Percentiles rank a stretch among this genome's conserved stretches.
phyloP scores from a whole-genome alignment of 2,888 invertebrate species.

The Pheosia tremula region DNA sequence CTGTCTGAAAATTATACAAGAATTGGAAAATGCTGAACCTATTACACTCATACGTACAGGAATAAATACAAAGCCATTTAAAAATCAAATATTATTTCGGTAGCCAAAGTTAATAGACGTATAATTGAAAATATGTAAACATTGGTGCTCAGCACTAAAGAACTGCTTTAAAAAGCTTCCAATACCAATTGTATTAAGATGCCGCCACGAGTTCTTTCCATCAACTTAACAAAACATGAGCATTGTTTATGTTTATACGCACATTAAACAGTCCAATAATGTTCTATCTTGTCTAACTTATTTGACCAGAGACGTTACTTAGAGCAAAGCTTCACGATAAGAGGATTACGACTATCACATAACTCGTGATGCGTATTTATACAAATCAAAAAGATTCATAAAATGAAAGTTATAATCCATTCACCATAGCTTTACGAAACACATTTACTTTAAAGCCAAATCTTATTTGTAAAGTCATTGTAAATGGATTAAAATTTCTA shows the following conservation, averaged over 20 bases:
- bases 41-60: too few relatives aligned
- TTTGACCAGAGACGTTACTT: slow-evolving; percentile 27
- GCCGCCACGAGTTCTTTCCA: not conserved
- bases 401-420: slow-evolving; percentile 17
- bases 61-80: not conserved
- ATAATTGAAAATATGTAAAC: not conserved
- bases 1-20: not conserved
- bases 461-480: too few relatives aligned
- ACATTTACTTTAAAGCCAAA: too few relatives aligned
- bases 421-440: too few relatives aligned
- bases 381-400: slow-evolving; percentile 32
- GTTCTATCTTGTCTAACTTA: slow-evolving; percentile 21
- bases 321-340: slow-evolving; percentile 27
- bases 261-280: slow-evolving; percentile 29
- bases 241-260: slow-evolving; percentile 10
- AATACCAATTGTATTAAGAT: not conserved
- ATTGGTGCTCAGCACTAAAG: not conserved
- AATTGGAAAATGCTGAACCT: not conserved
- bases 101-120: not conserved
- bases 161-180: not conserved
- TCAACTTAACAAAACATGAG: not conserved
- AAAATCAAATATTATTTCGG: slow-evolving; percentile 1
- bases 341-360: slow-evolving; percentile 37
- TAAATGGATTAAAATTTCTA: too few relatives aligned
- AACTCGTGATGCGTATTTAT: slow-evolving; percentile 31